A percentile compares a stretch with the other conserved stretches of the same genome.
Conservation (phyloP, 2,888 invertebrate species). For the Caenorhabditis plicata region DNA sequence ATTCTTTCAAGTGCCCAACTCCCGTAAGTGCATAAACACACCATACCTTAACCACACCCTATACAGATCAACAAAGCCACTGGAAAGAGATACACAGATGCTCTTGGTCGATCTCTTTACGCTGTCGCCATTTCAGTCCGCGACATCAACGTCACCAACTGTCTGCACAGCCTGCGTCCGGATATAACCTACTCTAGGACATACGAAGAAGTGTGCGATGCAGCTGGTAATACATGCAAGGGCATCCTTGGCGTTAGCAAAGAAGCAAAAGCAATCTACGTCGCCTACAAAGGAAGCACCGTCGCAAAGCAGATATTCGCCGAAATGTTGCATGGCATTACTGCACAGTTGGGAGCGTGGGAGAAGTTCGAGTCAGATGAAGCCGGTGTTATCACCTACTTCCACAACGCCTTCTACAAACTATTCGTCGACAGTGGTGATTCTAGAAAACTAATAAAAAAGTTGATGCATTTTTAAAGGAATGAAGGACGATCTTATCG, state of each 20-base stretch:
- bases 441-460: not conserved
- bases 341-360: slow-evolving; percentile 64
- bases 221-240: slow-evolving; percentile 50
- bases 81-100: slow-evolving; percentile 62
- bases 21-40: slow-evolving; percentile 34
- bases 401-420: slow-evolving; percentile 57
- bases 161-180: slow-evolving; percentile 57
- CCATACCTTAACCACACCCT: not conserved
- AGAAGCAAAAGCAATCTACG: slow-evolving; percentile 59
- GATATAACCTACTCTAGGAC: slow-evolving; percentile 54
- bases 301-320: slow-evolving; percentile 60
- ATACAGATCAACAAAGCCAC: slow-evolving; percentile 41
- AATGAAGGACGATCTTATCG: slow-evolving; percentile 60
- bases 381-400: slow-evolving; percentile 64
- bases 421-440: slow-evolving; percentile 56
- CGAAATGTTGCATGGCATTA: slow-evolving; percentile 61
- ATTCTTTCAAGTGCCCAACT: slow-evolving; percentile 62
- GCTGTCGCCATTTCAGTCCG: slow-evolving; percentile 55
- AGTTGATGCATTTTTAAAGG: too few relatives aligned
- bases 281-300: slow-evolving; percentile 60
- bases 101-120: slow-evolving; percentile 60
- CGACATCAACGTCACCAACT: slow-evolving; percentile 52
- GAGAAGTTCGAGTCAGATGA: slow-evolving; percentile 59
- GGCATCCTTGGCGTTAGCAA: slow-evolving; percentile 61
- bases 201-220: slow-evolving; percentile 62